Percentiles rank a stretch among this genome's conserved stretches.
phyloP scores from a whole-genome alignment of 1,140 invertebrate genomes.

The Periplaneta americana region DNA sequence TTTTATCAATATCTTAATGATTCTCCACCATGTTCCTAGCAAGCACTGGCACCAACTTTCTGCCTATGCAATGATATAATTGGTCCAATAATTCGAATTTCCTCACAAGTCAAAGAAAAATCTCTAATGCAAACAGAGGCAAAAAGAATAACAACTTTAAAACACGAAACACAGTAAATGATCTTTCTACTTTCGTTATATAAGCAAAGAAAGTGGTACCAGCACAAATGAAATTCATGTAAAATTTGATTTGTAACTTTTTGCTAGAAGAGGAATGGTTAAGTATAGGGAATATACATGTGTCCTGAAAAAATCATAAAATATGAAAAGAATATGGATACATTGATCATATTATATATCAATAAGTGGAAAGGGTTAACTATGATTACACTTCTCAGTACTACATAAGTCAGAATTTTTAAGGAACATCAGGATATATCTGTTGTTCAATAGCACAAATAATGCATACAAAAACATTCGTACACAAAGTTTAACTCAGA shows the following conservation, averaged over 20 bases:
- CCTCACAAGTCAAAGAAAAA: no score
- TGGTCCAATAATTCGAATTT: no score
- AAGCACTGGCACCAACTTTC: background rate
- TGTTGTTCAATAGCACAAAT: background rate
- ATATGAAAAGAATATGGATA: background rate
- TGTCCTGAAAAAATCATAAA: background rate
- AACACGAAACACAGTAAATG: no score
- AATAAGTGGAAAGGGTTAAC: background rate
- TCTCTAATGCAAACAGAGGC: background rate
- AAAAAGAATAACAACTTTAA: background rate
- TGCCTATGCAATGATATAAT: no score
- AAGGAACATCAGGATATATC: no score
- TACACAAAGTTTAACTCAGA: background rate
- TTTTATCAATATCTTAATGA: no score
- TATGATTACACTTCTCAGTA: no score
- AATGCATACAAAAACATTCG: background rate
- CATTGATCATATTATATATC: background rate
- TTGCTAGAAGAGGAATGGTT: background rate
- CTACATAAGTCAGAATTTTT: background rate
- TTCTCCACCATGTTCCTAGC: background rate
- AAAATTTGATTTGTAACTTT: background rate
- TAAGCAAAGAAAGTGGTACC: background rate
- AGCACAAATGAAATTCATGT: background rate
- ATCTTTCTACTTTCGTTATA: no score
- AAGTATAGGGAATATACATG: background rate